Percentiles rank a stretch among this genome's conserved stretches.
Evolutionary conservation across 2,888 invertebrate species (phyloP).

Genomic region (Melanchra persicariae): DNA sequence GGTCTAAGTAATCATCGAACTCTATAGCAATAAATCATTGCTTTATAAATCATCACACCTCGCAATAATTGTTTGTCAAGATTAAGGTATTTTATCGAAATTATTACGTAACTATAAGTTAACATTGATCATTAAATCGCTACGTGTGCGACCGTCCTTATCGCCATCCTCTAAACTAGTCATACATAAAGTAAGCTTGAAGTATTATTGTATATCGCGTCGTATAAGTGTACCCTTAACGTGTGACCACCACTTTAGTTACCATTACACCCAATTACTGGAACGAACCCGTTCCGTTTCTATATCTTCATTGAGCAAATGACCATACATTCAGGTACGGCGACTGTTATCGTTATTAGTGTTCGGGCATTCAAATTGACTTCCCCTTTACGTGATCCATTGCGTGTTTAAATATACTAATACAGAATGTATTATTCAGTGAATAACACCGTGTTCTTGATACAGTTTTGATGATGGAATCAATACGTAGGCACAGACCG

Average conservation of each 20-base stretch:
- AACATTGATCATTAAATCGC: constrained; percentile 84
- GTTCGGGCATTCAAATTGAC: constrained; percentile 75
- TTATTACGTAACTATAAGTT: constrained; percentile 84
- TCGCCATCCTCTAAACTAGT: constrained; percentile 91
- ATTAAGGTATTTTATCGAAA: constrained; percentile 84
- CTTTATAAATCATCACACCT: constrained; percentile 81
- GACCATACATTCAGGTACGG: constrained; percentile 57
- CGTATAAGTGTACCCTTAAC: constrained; percentile 76
- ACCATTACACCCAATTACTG: constrained; percentile 67
- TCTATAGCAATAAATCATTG: constrained; percentile 72
- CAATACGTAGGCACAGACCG: constrained; percentile 76
- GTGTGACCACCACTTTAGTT: constrained; percentile 75
- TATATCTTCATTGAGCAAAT: constrained; percentile 73
- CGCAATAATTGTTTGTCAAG: constrained; percentile 86
- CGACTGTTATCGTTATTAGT: constrained; percentile 75
- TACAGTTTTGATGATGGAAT: constrained; percentile 81
- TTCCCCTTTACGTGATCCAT: constrained; percentile 76
- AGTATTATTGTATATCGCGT: constrained; percentile 77
- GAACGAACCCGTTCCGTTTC: constrained; percentile 66
- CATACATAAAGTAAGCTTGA: constrained; percentile 84
- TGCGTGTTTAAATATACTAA: constrained; percentile 87
- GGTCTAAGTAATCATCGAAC: constrained; percentile 70
- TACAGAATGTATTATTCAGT: constrained; percentile 84
- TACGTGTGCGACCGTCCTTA: constrained; percentile 89
- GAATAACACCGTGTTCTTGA: constrained; percentile 84